Percentiles rank a stretch among this genome's conserved stretches.
Evolutionary conservation across 2,888 invertebrate genomes (phyloP).

Genomic region (Acronicta leporina): DNA sequence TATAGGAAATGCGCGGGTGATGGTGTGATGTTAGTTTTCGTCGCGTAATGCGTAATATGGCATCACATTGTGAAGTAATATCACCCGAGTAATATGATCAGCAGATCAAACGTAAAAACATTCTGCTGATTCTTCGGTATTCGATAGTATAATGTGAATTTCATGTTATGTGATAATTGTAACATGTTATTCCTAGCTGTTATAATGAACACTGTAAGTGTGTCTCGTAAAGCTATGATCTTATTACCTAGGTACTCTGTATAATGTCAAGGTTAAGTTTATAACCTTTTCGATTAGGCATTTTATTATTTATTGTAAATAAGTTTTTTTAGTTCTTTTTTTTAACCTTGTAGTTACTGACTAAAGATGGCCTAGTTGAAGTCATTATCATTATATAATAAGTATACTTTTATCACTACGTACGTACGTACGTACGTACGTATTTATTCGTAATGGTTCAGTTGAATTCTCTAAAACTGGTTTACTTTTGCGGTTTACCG

Average conservation of each 20-base stretch:
- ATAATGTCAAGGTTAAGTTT: conserved; percentile 41
- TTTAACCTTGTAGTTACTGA: not conserved
- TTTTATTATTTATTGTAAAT: not conserved
- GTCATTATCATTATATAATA: not conserved
- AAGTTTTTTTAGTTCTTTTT: not conserved
- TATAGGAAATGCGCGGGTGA: too few relatives aligned
- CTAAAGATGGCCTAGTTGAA: not conserved
- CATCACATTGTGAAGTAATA: too few relatives aligned
- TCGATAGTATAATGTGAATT: too few relatives aligned
- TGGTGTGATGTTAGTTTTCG: too few relatives aligned
- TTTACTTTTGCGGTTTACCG: conserved; percentile 10
- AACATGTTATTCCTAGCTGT: not conserved
- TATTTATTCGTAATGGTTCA: not conserved
- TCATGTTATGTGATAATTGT: not conserved
- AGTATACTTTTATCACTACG: not conserved
- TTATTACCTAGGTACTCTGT: not conserved
- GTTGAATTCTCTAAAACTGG: conserved; percentile 4
- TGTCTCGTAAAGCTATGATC: not conserved
- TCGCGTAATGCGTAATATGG: too few relatives aligned
- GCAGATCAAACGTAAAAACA: too few relatives aligned
- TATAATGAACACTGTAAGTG: not conserved
- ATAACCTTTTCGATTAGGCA: conserved; percentile 42
- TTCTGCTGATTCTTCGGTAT: too few relatives aligned
- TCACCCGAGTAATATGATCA: too few relatives aligned
- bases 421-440: not conserved